Base-by-base conservation (phyloP, 2,888 invertebrate species). In the Diarsia mendica region DNA sequence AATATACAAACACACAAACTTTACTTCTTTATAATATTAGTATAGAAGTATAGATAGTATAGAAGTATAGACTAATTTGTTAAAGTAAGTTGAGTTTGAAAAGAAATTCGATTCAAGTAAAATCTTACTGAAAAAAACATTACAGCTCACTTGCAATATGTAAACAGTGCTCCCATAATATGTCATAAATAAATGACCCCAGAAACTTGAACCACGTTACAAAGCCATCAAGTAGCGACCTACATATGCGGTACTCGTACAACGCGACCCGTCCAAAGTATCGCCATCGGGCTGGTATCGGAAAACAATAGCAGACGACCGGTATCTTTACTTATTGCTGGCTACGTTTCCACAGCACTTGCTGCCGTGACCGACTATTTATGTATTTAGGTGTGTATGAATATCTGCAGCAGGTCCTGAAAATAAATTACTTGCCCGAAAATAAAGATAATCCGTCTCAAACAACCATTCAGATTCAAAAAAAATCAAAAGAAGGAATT, bases 281-380 rank as follows among this genome's bases (percentile, higher is more conserved):
- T 51, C 71, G 67, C 77, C 82, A 77, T 74, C 84, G 79, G 65
- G 66, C 23, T 73, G 53, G 64, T 87, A 87, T 87, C 85, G 86
- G 86, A 87, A 87, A 87, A 87, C 87, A 87, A 87, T 87, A 82
- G 75, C 63, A 75, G 74, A 46, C 70, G 60, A 58, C 76, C 76
- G 67, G 72, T 82, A 79, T 85, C 78, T 77, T 80, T 79, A 85
- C 73, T 82, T 86, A 87, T 80, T 77, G 77, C 80, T 68, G 55
- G 69, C n/a, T 72, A 68, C 79, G 58, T 58, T 80, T 71, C 70
- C 49, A 72, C 65, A 51, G 23, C 72, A 75, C 72, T 82, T 53
- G 70, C 51, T 63, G 70, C 77, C 64, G n/a, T 53, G 18, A 44
- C 66, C 23, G 20, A 75, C 55, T 80, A 71, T 71, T 79, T 79